These are phyloP conservation scores for Agonopterix heracliana DNA, from an alignment of 2,888 invertebrate genomes.

Conservation along the genomic window DNA sequence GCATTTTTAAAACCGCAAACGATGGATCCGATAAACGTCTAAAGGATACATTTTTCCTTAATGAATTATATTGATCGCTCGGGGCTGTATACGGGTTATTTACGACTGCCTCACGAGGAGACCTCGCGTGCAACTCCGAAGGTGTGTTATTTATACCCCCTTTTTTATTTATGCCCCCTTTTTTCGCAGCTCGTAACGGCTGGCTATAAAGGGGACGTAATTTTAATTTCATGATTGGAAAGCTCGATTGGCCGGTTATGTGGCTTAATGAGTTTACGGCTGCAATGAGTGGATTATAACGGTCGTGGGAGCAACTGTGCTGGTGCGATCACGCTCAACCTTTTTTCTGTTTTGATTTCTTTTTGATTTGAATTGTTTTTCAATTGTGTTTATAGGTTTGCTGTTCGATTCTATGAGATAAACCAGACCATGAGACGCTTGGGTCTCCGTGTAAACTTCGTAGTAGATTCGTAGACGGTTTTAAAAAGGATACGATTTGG, in stretches of 20 bases:
- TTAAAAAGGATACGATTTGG: too few relatives aligned
- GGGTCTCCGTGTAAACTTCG: too few relatives aligned
- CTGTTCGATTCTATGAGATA: too few relatives aligned
- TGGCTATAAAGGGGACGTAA: constrained; percentile 70
- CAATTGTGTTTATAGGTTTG: too few relatives aligned
- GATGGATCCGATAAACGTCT: constrained; percentile 38
- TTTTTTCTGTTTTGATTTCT: constrained; percentile 15
- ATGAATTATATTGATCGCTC: constrained; percentile 70
- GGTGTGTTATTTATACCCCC: constrained; percentile 75
- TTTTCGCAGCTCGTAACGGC: constrained; percentile 76
- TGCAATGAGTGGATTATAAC: constrained; percentile 57
- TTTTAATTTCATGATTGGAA: constrained; percentile 76
- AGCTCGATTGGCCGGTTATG: constrained; percentile 73
- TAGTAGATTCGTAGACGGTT: too few relatives aligned
- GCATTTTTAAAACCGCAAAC: constrained; percentile 44
- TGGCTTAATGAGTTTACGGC: constrained; percentile 72
- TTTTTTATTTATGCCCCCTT: constrained; percentile 74
- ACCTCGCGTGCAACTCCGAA: constrained; percentile 62
- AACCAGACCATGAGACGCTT: too few relatives aligned
- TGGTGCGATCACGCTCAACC: too few relatives aligned
- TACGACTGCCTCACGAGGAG: constrained; percentile 47
- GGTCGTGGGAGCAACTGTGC: constrained; percentile 39
- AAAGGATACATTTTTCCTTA: constrained; percentile 65
- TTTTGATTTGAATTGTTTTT: too few relatives aligned
- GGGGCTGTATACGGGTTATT: constrained; percentile 66